These are phyloP conservation scores for Lasioglossum leucozonium DNA, from an alignment of 2,888 invertebrate genomes.

Conservation along the genomic window DNA sequence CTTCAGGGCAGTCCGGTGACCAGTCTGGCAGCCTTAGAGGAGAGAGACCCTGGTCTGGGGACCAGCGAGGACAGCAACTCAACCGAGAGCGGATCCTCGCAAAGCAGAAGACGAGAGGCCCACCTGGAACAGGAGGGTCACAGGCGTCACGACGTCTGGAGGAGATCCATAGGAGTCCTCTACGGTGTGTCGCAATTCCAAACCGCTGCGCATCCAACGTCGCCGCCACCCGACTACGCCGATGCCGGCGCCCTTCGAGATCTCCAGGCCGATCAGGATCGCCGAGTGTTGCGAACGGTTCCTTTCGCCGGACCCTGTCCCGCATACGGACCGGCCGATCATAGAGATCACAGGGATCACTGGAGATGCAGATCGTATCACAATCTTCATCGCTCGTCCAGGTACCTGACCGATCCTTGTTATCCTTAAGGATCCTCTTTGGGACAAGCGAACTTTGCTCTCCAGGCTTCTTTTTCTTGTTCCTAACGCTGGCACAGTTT, in stretches of 20 bases:
- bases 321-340: conserved; percentile 52
- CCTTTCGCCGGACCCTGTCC: conserved; percentile 62
- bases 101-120: conserved; percentile 75
- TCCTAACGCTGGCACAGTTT: neutral
- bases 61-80: conserved; percentile 83
- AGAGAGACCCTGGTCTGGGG: conserved; percentile 81
- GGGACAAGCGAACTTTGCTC: neutral
- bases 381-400: conserved; percentile 86
- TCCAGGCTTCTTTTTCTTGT: neutral
- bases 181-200: conserved; percentile 79
- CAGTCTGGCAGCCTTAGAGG: conserved; percentile 79
- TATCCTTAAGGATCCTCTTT: conserved; percentile 63
- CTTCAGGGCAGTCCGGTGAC: conserved; percentile 75
- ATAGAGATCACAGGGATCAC: conserved; percentile 75
- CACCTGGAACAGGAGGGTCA: conserved; percentile 58
- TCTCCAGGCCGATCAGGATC: conserved; percentile 46
- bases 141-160: conserved; percentile 74
- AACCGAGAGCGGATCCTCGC: conserved; percentile 81
- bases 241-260: conserved; percentile 67
- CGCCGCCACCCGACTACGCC: conserved; percentile 79
- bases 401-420: conserved; percentile 76
- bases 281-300: conserved; percentile 43
- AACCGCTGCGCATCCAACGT: conserved; percentile 54
- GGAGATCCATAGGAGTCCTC: conserved; percentile 79
- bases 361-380: conserved; percentile 86